phyloP scores from a whole-genome alignment of 2,113 vertebrate species.

The Octodon degus region DNA sequence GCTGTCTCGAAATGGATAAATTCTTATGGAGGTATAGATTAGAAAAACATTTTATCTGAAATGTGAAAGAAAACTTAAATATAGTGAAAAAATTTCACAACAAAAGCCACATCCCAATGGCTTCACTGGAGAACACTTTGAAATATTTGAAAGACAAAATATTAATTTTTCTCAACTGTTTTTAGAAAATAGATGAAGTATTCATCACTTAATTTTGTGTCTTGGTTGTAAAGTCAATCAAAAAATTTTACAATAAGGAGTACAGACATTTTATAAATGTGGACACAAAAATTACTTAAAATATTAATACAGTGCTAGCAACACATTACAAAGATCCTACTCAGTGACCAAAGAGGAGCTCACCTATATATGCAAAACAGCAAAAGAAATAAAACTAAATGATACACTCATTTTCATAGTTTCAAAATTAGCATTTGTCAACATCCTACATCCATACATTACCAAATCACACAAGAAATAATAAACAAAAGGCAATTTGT shows the following conservation, averaged over 20 bases:
- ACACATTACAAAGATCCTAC: neutral
- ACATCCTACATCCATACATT: neutral
- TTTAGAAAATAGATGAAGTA: neutral
- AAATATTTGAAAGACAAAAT: neutral
- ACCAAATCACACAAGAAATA: neutral
- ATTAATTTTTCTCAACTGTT: neutral
- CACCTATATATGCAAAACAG: neutral
- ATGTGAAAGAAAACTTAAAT: neutral
- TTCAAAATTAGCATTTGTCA: neutral
- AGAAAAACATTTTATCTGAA: neutral
- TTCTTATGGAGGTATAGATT: neutral
- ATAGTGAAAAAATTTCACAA: neutral
- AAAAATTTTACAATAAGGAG: neutral
- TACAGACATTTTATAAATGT: neutral
- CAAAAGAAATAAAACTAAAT: neutral
- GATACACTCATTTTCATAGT: neutral
- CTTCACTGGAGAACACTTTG: neutral
- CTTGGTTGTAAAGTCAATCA: neutral
- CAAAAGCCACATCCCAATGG: accelerated
- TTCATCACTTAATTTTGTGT: neutral
- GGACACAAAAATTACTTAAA: neutral
- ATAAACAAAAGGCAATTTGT: neutral
- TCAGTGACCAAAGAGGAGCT: neutral
- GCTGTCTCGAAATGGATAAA: neutral
- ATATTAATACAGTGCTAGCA: neutral